Conservation (phyloP, 23 tunicate species). For the Trididemnum nubilum region DNA sequence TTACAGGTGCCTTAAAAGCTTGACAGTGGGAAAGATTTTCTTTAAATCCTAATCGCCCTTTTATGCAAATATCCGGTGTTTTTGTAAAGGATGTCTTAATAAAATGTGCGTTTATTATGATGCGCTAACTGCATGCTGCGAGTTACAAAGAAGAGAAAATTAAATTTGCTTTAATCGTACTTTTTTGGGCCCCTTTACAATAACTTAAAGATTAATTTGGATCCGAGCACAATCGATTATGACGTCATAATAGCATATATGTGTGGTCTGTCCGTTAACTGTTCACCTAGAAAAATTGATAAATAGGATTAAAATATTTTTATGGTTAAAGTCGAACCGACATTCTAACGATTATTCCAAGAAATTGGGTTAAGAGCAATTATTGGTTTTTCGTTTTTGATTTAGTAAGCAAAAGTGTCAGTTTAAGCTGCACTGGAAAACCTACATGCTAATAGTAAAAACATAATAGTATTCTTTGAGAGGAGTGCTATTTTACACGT, state of each 20-base stretch:
- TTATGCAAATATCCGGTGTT: neutral
- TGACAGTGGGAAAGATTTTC: neutral
- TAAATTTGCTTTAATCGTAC: conserved; percentile 4
- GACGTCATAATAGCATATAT: neutral
- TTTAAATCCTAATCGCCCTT: neutral
- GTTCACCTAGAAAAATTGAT: conserved; percentile 11
- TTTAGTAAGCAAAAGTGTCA: no score
- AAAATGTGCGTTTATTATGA: neutral
- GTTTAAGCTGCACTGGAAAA: no score
- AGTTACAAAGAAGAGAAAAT: neutral
- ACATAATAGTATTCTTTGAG: no score
- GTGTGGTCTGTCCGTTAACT: conserved; percentile 3
- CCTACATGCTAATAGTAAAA: no score
- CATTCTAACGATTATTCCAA: no score
- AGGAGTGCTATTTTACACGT: no score
- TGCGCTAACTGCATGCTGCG: conserved; percentile 12
- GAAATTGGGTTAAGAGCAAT: no score
- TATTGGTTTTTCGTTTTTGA: no score
- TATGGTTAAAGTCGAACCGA: no score
- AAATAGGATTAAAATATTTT: neutral
- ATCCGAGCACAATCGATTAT: neutral
- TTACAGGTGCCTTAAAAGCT: neutral
- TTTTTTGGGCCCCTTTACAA: neutral
- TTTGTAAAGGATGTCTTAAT: neutral
- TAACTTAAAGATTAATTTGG: neutral